A percentile compares a stretch with the other conserved stretches of the same genome.
Conservation (phyloP, 2,888 invertebrate genomes). For the Galeopsomyia nigrocyanea region DNA sequence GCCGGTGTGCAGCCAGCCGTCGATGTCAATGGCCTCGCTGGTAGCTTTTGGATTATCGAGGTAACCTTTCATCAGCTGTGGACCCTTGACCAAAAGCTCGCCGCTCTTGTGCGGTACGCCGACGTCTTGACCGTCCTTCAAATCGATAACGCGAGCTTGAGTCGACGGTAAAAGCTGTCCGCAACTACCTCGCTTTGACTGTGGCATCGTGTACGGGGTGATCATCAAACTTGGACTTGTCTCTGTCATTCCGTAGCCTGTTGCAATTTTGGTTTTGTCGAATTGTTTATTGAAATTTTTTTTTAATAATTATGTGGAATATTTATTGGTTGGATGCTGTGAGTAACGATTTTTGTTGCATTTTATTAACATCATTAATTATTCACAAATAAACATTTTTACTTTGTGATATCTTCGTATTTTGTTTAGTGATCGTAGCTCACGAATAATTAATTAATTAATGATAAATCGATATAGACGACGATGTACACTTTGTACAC, state of each 20-base stretch:
- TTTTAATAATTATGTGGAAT: no score
- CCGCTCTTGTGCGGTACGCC: constrained; percentile 77
- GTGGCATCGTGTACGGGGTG: constrained; percentile 73
- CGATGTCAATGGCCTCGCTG: constrained; percentile 77
- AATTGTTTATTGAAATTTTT: no score
- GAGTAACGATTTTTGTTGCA: no score
- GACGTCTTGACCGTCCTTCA: constrained; percentile 70
- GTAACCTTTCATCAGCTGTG: constrained; percentile 88
- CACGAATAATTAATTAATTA: no score
- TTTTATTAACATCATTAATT: no score
- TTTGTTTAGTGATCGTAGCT: no score
- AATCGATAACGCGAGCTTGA: constrained; percentile 75
- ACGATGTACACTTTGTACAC: no score
- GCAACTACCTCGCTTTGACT: constrained; percentile 77
- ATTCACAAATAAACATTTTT: no score
- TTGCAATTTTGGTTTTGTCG: no score
- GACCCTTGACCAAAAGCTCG: constrained; percentile 80
- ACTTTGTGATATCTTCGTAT: no score
- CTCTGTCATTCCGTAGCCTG: constrained; percentile 80
- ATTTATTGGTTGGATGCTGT: no score
- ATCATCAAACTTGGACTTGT: constrained; percentile 77
- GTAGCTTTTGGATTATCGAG: constrained; percentile 83
- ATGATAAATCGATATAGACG: no score
- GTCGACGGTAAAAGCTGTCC: constrained; percentile 80
- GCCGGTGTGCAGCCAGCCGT: constrained; percentile 86